Conservation (phyloP, 2,797 vertebrate species). For the Tamandua tetradactyla region DNA sequence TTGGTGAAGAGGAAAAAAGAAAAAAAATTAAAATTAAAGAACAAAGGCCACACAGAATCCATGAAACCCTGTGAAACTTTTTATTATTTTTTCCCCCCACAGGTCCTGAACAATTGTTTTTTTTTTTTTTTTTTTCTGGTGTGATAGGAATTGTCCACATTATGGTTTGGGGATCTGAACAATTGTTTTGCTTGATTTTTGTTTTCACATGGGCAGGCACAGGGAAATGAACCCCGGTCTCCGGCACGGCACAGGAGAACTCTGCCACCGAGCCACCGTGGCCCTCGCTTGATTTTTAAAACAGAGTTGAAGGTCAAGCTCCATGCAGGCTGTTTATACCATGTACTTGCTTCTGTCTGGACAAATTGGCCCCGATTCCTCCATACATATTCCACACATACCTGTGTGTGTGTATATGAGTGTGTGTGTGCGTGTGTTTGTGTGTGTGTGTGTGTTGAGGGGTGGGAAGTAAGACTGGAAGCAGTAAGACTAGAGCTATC, state of each 20-base stretch:
- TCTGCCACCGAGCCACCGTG: too few relatives aligned
- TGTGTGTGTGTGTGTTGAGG: not conserved
- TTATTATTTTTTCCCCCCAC: not conserved
- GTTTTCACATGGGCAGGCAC: too few relatives aligned
- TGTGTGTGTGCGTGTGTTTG: not conserved
- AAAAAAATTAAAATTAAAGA: not conserved
- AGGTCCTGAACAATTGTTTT: not conserved
- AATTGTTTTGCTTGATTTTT: too few relatives aligned
- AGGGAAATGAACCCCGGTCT: too few relatives aligned
- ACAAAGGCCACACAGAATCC: not conserved
- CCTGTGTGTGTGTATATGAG: not conserved
- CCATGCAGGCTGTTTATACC: not conserved
- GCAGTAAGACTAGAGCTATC: not conserved
- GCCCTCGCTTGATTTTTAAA: conserved; percentile 27
- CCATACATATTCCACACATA: too few relatives aligned
- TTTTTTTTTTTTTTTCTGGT: too few relatives aligned
- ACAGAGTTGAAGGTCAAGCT: not conserved
- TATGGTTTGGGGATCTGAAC: too few relatives aligned
- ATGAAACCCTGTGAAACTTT: not conserved
- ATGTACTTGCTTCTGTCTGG: not conserved
- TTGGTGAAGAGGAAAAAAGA: conserved; percentile 16
- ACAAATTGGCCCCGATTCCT: not conserved
- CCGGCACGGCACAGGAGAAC: too few relatives aligned
- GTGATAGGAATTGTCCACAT: too few relatives aligned
- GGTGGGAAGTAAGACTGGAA: not conserved